These are phyloP conservation scores for Orchestia grillus DNA, from an alignment of 1,140 invertebrate genomes.

Conservation along the genomic window DNA sequence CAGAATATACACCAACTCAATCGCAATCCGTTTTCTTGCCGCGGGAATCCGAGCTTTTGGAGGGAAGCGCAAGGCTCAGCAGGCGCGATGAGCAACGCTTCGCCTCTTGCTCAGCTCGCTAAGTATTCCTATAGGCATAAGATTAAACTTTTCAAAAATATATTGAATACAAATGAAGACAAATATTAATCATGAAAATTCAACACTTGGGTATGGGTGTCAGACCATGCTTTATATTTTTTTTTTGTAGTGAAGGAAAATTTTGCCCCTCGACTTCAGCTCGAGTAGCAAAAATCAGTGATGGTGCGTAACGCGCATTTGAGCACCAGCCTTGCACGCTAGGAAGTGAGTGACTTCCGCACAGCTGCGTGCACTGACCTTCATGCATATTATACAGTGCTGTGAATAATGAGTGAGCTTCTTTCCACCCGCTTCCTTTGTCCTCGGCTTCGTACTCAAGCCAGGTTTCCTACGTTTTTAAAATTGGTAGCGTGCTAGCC, in stretches of 20 bases:
- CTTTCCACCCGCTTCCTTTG: too few relatives aligned
- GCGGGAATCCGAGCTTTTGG: background rate
- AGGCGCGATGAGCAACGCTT: background rate
- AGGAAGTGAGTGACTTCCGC: background rate
- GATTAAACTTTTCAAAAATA: too few relatives aligned
- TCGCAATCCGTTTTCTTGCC: conserved; percentile 42
- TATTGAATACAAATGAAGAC: too few relatives aligned
- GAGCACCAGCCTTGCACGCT: background rate
- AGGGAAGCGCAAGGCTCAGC: background rate
- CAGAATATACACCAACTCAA: conserved; percentile 45
- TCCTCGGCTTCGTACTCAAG: too few relatives aligned
- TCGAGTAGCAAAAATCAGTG: background rate
- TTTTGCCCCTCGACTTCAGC: background rate
- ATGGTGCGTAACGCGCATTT: background rate
- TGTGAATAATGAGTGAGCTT: too few relatives aligned
- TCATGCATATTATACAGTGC: too few relatives aligned
- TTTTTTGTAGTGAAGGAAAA: background rate
- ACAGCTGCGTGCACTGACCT: too few relatives aligned
- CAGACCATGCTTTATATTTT: background rate
- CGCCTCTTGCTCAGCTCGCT: background rate
- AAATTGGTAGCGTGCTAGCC: too few relatives aligned
- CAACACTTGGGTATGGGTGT: too few relatives aligned
- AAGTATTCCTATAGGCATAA: too few relatives aligned
- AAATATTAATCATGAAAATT: too few relatives aligned
- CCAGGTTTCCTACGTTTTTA: too few relatives aligned